These are phyloP conservation scores for Jacana jacana DNA, from an alignment of 2,113 vertebrate species.

Conservation along the genomic window DNA sequence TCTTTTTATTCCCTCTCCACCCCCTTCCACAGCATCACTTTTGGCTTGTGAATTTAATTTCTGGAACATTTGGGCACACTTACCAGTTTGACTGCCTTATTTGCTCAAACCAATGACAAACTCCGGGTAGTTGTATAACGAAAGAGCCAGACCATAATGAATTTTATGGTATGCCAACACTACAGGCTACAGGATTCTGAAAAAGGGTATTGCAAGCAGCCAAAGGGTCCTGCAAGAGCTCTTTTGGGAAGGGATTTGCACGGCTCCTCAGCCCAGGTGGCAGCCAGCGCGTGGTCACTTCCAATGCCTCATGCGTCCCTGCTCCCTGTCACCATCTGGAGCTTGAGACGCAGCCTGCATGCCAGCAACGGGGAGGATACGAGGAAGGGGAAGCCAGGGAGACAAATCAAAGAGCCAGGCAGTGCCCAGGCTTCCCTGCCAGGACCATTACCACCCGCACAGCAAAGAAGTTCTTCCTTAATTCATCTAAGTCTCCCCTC, in stretches of 20 bases:
- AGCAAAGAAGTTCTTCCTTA: too few relatives aligned
- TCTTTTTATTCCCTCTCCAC: neutral
- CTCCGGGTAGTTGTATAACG: rapidly evolving
- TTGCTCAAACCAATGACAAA: neutral
- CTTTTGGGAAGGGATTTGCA: rapidly evolving
- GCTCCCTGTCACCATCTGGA: neutral
- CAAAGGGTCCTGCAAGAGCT: neutral
- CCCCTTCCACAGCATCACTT: neutral
- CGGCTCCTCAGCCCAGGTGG: neutral
- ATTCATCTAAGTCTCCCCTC: too few relatives aligned
- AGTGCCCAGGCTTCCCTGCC: neutral
- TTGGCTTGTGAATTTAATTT: neutral
- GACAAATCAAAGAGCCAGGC: neutral
- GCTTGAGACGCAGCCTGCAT: neutral
- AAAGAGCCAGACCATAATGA: neutral
- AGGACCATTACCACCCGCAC: too few relatives aligned
- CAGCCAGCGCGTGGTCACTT: neutral
- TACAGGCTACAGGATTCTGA: neutral
- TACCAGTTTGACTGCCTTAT: neutral
- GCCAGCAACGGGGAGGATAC: neutral
- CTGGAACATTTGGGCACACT: neutral
- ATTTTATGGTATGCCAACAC: neutral
- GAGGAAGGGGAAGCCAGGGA: slow-evolving; percentile 13
- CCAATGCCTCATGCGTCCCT: neutral
- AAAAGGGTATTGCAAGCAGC: neutral